Conservation (phyloP, 2,113 vertebrate genomes). For the Tenebrosternarchus preto region DNA sequence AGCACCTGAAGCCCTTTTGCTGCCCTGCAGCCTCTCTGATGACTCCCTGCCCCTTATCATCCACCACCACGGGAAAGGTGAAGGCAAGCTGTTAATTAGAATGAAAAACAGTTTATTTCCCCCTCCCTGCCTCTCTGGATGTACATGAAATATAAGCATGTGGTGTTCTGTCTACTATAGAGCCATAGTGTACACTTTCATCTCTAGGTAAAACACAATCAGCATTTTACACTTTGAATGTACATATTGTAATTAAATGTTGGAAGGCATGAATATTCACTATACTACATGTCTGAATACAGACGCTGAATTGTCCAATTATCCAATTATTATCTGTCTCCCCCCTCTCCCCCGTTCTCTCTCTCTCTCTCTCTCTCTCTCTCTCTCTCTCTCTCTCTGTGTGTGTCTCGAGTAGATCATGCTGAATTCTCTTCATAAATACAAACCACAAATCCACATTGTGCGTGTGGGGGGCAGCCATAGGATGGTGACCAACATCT, state of each 20-base stretch:
- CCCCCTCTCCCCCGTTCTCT: background rate
- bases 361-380: slow-evolving; percentile 49
- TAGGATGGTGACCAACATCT: slow-evolving; percentile 90
- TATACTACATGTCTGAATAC: background rate
- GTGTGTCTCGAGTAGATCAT: slow-evolving; percentile 79
- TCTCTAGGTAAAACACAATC: background rate
- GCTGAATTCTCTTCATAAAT: slow-evolving; percentile 95
- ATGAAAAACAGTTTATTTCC: slow-evolving; percentile 81
- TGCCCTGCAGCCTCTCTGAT: slow-evolving; percentile 54
- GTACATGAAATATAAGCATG: background rate
- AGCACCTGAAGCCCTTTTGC: slow-evolving; percentile 56
- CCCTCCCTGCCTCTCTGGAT: slow-evolving; percentile 41
- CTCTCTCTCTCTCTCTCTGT: background rate
- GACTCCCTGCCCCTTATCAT: slow-evolving; percentile 57
- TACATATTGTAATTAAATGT: slow-evolving; percentile 1
- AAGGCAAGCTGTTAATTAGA: slow-evolving; percentile 82
- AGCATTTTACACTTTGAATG: background rate
- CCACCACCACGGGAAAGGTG: slow-evolving; percentile 68
- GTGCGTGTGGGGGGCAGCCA: slow-evolving; percentile 88
- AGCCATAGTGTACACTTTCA: background rate
- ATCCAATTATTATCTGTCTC: slow-evolving; percentile 6
- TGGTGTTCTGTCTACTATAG: background rate
- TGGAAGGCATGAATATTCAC: slow-evolving; percentile 2
- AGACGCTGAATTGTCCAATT: slow-evolving; percentile 31
- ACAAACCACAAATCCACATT: slow-evolving; percentile 94